These are phyloP conservation scores for Numida meleagris DNA, from an alignment of 2,113 vertebrate genomes.

Conservation along the genomic window DNA sequence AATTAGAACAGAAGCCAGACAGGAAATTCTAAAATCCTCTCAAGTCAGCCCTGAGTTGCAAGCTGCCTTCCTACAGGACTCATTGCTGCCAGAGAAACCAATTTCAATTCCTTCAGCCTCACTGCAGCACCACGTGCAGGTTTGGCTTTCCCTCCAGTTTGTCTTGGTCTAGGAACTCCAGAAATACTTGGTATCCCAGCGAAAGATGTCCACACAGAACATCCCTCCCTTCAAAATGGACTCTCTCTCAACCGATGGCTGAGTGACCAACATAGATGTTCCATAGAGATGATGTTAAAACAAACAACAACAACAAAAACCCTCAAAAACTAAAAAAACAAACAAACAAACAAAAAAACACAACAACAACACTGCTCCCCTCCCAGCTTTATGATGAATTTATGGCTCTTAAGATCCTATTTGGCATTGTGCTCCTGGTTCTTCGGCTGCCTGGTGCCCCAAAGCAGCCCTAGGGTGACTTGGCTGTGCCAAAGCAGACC, in stretches of 20 bases:
- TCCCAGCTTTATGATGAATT: not conserved
- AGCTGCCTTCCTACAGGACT: not conserved
- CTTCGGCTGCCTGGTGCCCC: not conserved
- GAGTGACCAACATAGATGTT: not conserved
- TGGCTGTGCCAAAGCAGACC: not conserved
- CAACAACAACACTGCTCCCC: not conserved
- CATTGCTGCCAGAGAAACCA: not conserved
- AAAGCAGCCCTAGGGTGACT: not conserved
- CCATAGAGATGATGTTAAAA: not conserved
- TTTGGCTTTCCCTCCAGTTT: not conserved
- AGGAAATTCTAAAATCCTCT: not conserved
- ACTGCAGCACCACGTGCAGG: not conserved
- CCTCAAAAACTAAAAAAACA: not conserved
- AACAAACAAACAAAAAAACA: not conserved
- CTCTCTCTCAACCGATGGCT: not conserved
- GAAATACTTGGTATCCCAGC: not conserved
- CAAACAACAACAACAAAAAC: too few relatives aligned
- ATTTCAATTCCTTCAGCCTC: not conserved
- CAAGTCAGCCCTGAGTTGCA: not conserved
- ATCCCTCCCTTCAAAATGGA: not conserved
- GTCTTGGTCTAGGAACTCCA: not conserved
- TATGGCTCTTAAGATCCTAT: not conserved
- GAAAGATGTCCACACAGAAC: not conserved
- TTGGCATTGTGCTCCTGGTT: not conserved
- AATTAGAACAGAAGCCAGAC: constrained; percentile 7